Evolutionary conservation across 1,140 invertebrate species (phyloP), one percentile per base, ranked within the genome.

Genomic region (Micrasema minimum): DNA sequence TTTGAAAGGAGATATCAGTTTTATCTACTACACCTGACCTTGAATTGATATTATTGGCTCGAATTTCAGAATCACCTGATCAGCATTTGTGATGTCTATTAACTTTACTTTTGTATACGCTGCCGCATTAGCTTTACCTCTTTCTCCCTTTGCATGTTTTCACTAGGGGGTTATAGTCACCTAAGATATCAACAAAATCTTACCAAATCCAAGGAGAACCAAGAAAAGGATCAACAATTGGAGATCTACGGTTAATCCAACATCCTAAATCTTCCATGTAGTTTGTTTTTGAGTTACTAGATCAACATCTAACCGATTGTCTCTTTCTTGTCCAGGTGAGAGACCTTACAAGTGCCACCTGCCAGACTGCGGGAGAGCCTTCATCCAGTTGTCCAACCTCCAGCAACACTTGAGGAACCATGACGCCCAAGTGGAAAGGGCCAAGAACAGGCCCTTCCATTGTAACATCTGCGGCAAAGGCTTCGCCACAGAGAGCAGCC

Each of bases 371-470:
- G 95, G 95, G 22, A 88, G 96, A 76, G 95, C 96, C 68, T 99
- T 99, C 85, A 98, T 98, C 80, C 96, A 99, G 85, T 88, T 98
- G 77, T 97, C 96, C 31, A 99, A 98, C 84, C 90, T 98, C 10
- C 96, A 98, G 80, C 96, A 98, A 80, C 96, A 99, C 81, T 89
- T 98, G 74, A 87, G 96, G 71, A 98, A 97, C 85, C 96, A 99
- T 84, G 96, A 98, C 79, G 94, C 95, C 64, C 95, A 97, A 82
- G 92, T 97, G 69, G 95, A 97, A 81, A 88, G 96, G 71, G 94
- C 95, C 79, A 97, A 97, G 83, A 97, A 96, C 83, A 87, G 95
- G 66, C 95, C 95, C 20, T 97, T 97, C 82, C 95, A 97, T 79
- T 98, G 96, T 82, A 95, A 92, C 81, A 96, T 98, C 77, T 99